These are phyloP conservation scores for Lanius ludovicianus DNA, from an alignment of 2,113 vertebrate genomes.

Conservation along the genomic window DNA sequence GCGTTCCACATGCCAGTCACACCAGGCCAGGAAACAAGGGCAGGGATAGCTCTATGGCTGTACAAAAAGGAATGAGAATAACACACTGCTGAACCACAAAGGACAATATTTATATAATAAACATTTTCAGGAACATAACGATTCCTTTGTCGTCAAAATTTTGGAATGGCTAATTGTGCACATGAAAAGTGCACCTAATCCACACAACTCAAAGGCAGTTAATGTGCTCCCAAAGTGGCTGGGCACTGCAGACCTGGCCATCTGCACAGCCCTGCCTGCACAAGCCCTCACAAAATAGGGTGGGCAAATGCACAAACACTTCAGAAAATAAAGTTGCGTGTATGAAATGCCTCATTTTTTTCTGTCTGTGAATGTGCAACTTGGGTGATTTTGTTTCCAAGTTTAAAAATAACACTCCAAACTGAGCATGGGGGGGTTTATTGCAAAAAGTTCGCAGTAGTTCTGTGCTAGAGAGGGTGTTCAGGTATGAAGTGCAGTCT, in stretches of 20 bases:
- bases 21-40: conserved; percentile 36
- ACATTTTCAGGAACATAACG: neutral
- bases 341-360: neutral
- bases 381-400: neutral
- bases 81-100: conserved; percentile 32
- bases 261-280: neutral
- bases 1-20: conserved; percentile 62
- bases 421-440: neutral
- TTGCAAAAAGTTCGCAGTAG: neutral
- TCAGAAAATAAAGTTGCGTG: neutral
- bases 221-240: neutral
- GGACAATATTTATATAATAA: conserved; percentile 39
- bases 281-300: neutral
- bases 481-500: neutral
- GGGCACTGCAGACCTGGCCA: neutral
- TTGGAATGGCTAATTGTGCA: neutral
- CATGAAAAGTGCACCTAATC: neutral
- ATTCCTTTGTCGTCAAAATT: neutral
- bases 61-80: neutral
- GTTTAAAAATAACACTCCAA: neutral
- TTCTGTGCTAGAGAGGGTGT: no score
- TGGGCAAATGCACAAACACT: neutral
- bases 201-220: neutral
- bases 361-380: neutral
- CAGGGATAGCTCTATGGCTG: neutral